These are phyloP conservation scores for Pseudorectes ferrugineus DNA, from an alignment of 2,113 vertebrate genomes.

Conservation along the genomic window DNA sequence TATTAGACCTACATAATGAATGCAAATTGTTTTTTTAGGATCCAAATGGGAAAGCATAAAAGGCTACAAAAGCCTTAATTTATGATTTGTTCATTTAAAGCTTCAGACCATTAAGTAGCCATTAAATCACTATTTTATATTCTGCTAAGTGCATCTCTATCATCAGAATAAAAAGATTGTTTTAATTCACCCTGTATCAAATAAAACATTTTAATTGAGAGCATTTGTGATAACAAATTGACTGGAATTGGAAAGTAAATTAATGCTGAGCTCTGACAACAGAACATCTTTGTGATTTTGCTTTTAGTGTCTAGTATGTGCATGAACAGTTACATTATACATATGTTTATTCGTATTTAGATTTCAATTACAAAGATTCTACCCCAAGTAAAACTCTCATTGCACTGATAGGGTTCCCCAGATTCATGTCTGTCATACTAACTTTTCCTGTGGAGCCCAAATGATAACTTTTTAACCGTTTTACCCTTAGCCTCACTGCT, in stretches of 20 bases:
- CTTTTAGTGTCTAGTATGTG: neutral
- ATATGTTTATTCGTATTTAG: neutral
- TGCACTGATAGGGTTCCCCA: neutral
- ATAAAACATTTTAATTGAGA: slow-evolving; percentile 49
- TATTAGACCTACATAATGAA: neutral
- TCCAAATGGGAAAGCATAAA: slow-evolving; percentile 34
- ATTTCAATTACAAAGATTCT: neutral
- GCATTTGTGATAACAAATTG: slow-evolving; percentile 36
- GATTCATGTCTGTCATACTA: neutral
- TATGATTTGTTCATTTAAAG: slow-evolving; percentile 44
- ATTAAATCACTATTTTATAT: slow-evolving; percentile 39
- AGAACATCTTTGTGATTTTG: neutral
- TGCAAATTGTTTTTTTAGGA: neutral
- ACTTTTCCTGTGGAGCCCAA: neutral
- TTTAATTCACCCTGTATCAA: slow-evolving; percentile 30
- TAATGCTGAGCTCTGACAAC: neutral
- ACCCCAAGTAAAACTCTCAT: neutral
- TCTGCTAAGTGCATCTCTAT: slow-evolving; percentile 17
- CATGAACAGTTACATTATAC: neutral
- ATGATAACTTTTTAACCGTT: neutral
- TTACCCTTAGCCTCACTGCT: neutral
- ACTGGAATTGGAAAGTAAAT: slow-evolving; percentile 14
- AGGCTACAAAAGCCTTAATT: slow-evolving; percentile 25
- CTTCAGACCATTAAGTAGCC: slow-evolving; percentile 20
- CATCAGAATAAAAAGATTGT: slow-evolving; percentile 41